Evolutionary conservation across 2,888 invertebrate species (phyloP).

Genomic region (Escarpia spicata): DNA sequence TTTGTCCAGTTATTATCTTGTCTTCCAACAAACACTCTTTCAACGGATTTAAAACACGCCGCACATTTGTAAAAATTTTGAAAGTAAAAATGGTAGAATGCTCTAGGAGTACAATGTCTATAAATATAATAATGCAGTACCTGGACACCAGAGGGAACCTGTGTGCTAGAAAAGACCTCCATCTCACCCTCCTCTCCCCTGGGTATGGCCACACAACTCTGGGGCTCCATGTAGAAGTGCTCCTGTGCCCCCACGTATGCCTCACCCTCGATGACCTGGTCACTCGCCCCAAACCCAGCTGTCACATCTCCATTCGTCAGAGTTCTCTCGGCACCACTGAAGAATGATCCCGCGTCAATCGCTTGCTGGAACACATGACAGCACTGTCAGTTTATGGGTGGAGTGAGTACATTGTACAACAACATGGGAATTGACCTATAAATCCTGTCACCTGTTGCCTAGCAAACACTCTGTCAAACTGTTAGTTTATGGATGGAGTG

Average conservation of each 20-base stretch:
- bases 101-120: too few relatives aligned
- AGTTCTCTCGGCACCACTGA: background rate
- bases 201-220: conserved; percentile 66
- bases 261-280: conserved; percentile 82
- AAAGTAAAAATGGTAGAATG: too few relatives aligned
- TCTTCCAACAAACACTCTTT: too few relatives aligned
- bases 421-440: too few relatives aligned
- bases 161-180: conserved; percentile 83
- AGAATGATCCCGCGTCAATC: conserved; percentile 25
- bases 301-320: conserved; percentile 72
- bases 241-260: conserved; percentile 89
- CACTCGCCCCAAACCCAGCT: conserved; percentile 74
- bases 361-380: conserved; percentile 27
- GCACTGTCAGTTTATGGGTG: too few relatives aligned
- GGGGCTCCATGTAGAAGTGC: conserved; percentile 94
- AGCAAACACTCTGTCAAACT: too few relatives aligned
- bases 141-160: conserved; percentile 69
- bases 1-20: too few relatives aligned
- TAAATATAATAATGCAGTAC: conserved; percentile 55
- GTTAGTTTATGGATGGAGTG: too few relatives aligned
- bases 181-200: conserved; percentile 80
- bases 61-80: too few relatives aligned
- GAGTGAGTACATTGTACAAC: too few relatives aligned
- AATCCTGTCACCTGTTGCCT: too few relatives aligned
- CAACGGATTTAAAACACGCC: too few relatives aligned